A percentile compares a stretch with the other conserved stretches of the same genome.
These are phyloP conservation scores for Ruditapes philippinarum DNA, from an alignment of 1,140 invertebrate species.

Conservation along the genomic window DNA sequence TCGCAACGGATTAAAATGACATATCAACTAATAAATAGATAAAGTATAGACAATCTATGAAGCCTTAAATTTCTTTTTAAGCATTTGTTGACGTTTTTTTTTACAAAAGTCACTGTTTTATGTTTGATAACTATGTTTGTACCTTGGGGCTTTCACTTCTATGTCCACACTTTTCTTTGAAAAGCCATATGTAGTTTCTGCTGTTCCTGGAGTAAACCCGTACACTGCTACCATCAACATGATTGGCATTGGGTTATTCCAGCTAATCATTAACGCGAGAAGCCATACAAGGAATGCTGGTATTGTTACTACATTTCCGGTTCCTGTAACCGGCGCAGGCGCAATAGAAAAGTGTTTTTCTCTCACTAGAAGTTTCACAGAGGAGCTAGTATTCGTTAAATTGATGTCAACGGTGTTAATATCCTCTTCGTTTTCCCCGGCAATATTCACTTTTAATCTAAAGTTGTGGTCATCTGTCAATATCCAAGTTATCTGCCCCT, in stretches of 20 bases:
- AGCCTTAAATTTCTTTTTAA: no score
- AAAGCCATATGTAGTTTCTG: not conserved
- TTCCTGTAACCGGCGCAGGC: slow-evolving; percentile 10
- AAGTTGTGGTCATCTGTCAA: not conserved
- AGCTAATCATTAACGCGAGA: not conserved
- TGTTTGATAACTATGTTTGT: no score
- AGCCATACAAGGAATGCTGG: not conserved
- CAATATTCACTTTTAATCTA: not conserved
- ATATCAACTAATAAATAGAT: no score
- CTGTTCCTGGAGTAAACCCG: not conserved
- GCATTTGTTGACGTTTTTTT: no score
- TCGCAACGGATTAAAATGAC: no score
- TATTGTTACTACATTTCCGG: not conserved
- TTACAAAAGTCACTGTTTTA: no score
- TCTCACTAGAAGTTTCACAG: not conserved
- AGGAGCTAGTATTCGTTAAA: not conserved
- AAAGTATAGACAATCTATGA: no score
- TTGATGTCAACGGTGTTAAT: not conserved
- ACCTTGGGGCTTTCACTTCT: slow-evolving; percentile 27
- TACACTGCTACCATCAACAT: not conserved
- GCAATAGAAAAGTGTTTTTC: not conserved
- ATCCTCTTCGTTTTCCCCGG: not conserved
- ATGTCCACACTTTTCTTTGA: slow-evolving; percentile 7
- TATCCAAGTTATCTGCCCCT: slow-evolving; percentile 11
- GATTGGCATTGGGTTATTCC: not conserved